These are phyloP conservation scores for Esox niger DNA, from an alignment of 2,113 vertebrate genomes.

Conservation along the genomic window DNA sequence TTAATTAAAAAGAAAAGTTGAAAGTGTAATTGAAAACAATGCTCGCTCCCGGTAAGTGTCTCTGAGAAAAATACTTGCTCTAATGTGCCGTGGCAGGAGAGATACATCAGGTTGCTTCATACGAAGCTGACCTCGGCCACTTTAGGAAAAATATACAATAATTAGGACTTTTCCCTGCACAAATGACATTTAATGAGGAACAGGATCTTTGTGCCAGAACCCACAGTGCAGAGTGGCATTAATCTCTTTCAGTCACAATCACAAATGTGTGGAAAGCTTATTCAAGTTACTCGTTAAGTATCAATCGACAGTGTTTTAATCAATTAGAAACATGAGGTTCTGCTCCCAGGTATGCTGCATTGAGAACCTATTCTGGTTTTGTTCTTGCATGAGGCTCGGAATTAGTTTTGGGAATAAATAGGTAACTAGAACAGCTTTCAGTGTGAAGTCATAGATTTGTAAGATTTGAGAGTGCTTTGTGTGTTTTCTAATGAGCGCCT, in stretches of 20 bases:
- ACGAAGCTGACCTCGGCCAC: constrained; percentile 64
- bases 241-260: too few relatives aligned
- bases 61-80: constrained; percentile 55
- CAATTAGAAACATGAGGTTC: too few relatives aligned
- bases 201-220: not conserved
- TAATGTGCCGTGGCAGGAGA: constrained; percentile 65
- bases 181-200: constrained; percentile 2
- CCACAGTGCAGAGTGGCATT: not conserved
- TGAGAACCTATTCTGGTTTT: too few relatives aligned
- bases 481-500: not conserved
- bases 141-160: constrained; percentile 15
- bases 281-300: too few relatives aligned
- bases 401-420: too few relatives aligned
- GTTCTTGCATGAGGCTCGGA: too few relatives aligned
- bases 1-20: constrained; percentile 80
- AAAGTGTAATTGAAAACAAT: constrained; percentile 73
- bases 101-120: constrained; percentile 72
- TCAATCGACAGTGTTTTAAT: too few relatives aligned
- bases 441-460: not conserved
- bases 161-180: constrained; percentile 12
- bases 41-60: constrained; percentile 45
- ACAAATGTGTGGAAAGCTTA: too few relatives aligned
- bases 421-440: too few relatives aligned
- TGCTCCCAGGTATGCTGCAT: too few relatives aligned
- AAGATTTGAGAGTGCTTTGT: not conserved